phyloP scores from a whole-genome alignment of 2,888 invertebrate genomes.

The Netelia inedita region DNA sequence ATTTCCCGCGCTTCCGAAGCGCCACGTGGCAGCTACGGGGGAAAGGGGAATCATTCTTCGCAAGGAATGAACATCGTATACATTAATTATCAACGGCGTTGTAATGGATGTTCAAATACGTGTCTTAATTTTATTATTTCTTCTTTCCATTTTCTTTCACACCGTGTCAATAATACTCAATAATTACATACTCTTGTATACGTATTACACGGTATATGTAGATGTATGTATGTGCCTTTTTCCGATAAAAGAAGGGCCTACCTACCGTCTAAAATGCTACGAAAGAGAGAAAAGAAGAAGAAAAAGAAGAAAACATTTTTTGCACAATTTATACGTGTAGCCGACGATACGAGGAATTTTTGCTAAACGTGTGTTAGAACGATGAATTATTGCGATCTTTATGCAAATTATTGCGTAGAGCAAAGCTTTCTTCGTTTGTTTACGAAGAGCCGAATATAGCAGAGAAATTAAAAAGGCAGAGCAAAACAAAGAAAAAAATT shows the following conservation, averaged over 20 bases:
- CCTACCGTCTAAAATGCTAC: constrained; percentile 73
- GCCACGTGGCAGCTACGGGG: constrained; percentile 20
- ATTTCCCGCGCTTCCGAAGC: constrained; percentile 1
- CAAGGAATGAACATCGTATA: constrained; percentile 22
- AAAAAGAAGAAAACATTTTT: constrained; percentile 70
- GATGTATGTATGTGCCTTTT: constrained; percentile 77
- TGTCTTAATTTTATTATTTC: not conserved
- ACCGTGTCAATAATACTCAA: constrained; percentile 65
- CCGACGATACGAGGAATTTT: constrained; percentile 73
- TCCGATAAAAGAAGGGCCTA: constrained; percentile 74
- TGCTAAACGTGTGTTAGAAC: constrained; percentile 68
- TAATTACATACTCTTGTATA: constrained; percentile 70
- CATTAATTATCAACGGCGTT: constrained; percentile 30
- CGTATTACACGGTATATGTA: constrained; percentile 69
- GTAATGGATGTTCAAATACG: constrained; percentile 22
- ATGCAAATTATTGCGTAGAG: constrained; percentile 8
- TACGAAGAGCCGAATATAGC: too few relatives aligned
- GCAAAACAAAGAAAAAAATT: constrained; percentile 24
- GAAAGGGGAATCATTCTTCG: constrained; percentile 7
- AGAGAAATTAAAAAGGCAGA: constrained; percentile 13
- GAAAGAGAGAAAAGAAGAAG: constrained; percentile 7
- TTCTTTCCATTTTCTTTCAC: constrained; percentile 50
- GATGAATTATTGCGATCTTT: constrained; percentile 41
- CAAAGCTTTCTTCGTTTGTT: constrained; percentile 39
- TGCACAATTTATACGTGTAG: constrained; percentile 79